Evolutionary conservation across 2,113 vertebrate species (phyloP), one percentile per base, ranked within the genome.

Genomic region (Anoplopoma fimbria): DNA sequence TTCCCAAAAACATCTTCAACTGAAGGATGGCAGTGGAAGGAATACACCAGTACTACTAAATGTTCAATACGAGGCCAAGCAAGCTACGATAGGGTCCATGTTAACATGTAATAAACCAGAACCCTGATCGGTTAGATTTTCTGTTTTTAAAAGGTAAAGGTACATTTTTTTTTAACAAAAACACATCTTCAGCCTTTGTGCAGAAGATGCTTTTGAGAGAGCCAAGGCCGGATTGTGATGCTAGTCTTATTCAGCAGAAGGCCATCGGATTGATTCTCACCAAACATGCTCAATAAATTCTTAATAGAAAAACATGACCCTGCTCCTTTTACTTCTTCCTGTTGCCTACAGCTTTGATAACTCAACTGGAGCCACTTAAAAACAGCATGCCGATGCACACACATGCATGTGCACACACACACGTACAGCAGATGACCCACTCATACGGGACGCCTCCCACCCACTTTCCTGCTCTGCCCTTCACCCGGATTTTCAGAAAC

Each of bases 301-400:
- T 71, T 87, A 70, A 60, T 65, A 70, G 47, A 78, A 83, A 69
- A 79, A 77, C 63, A 33, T 29, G 42, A 86, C 82, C 73, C 74
- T 82, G 82, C 58, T 91, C 78, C 67, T 61, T 72, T 80, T 64
- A 71, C 69, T 74, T 74, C 69, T 76, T 79, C 77, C 64, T 79
- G 62, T 38, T 77, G 38, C 74, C 77, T 75, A 70, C 27, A 65
- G 42, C 69, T 53, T 64, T 64, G 68, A 69, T 61, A 70, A 71
- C 76, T 71, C 14, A 65, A 78, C 62, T 69, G 45, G 17, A 79
- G 45, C 36, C 17, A 73, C 42, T 65, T 69, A 25, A 72, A 81
- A 69, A 58, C 27, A 53, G 42, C 68, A 81, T 19, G 60, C 77
- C 33, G 14, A 51, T n/a, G 49, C 49, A 67, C 33, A 29, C 38